Evolutionary conservation across 2,113 vertebrate species (phyloP).

Genomic region (Sphaerodactylus townsendi): DNA sequence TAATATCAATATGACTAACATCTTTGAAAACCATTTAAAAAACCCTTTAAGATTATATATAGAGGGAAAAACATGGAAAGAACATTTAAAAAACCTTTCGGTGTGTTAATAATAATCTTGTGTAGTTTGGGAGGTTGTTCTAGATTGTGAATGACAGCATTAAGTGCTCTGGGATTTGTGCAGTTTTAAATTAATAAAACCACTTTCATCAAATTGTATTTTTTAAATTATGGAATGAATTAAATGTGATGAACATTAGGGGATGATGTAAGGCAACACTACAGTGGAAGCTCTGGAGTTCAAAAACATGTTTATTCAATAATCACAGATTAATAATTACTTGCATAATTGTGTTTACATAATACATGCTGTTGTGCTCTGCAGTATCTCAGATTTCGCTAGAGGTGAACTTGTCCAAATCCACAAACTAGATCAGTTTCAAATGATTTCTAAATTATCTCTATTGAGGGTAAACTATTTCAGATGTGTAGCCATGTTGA

Average conservation of each 20-base stretch:
- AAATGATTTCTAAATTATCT: neutral
- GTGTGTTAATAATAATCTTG: no score
- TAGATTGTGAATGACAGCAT: neutral
- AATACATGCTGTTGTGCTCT: neutral
- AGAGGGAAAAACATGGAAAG: neutral
- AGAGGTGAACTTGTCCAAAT: no score
- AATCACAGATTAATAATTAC: neutral
- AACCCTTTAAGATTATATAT: neutral
- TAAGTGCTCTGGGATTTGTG: neutral
- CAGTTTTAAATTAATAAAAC: neutral
- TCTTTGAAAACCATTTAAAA: neutral
- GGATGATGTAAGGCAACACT: neutral
- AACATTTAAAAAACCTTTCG: neutral
- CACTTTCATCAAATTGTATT: neutral
- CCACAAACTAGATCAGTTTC: neutral
- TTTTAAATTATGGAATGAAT: constrained; percentile 6
- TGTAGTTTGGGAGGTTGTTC: neutral
- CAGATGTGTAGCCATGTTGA: no score
- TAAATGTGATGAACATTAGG: neutral
- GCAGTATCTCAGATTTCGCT: neutral
- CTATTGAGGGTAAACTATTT: neutral
- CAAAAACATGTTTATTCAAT: constrained; percentile 11
- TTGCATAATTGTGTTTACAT: neutral
- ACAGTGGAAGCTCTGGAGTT: neutral
- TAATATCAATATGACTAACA: neutral